Conservation (phyloP, 2,888 invertebrate genomes). For the Drosophila koepferae region DNA sequence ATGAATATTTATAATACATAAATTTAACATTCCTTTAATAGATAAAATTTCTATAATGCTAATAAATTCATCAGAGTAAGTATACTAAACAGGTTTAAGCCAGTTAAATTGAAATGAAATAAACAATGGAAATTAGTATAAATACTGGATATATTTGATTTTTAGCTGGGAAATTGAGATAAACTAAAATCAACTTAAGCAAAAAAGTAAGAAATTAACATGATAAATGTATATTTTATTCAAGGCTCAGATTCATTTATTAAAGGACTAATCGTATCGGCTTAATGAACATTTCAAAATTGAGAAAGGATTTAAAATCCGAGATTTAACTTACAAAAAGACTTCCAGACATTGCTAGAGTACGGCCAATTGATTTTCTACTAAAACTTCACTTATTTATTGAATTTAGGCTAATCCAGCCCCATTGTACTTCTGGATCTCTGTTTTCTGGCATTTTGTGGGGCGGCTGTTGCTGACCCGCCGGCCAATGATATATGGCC, state of each 20-base stretch:
- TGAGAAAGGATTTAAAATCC: neutral
- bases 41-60: neutral
- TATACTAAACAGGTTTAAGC: neutral
- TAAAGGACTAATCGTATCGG: too few species aligned
- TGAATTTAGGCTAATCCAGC: neutral
- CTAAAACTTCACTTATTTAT: neutral
- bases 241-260: too few species aligned
- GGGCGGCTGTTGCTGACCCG: conserved; percentile 32
- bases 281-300: too few species aligned
- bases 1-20: neutral
- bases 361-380: too few species aligned
- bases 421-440: conserved; percentile 35
- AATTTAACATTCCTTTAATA: neutral
- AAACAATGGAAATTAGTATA: neutral
- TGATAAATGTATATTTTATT: too few species aligned
- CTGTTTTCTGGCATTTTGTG: neutral
- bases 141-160: neutral
- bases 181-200: too few species aligned
- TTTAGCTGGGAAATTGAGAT: too few species aligned
- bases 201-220: too few species aligned
- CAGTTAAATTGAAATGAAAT: neutral
- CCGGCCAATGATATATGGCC: conserved; percentile 65
- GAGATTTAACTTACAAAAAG: too few species aligned
- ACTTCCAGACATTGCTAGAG: too few species aligned
- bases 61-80: neutral